phyloP scores from a whole-genome alignment of 2,113 vertebrate species.

The Nycticebus coucang region DNA sequence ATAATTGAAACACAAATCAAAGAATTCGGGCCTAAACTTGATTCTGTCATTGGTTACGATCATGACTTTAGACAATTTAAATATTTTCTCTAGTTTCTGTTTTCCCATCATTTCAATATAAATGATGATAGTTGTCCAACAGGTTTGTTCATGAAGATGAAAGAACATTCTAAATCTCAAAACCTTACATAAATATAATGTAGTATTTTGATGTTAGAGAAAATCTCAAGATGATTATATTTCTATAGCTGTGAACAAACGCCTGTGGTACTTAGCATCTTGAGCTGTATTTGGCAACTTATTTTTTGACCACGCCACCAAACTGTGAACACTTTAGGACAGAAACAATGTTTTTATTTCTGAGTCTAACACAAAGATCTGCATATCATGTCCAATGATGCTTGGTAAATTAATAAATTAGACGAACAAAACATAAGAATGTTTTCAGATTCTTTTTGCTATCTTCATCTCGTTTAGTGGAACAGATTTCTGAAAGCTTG shows the following conservation, averaged over 20 bases:
- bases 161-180: neutral
- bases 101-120: neutral
- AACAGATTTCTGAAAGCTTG: neutral
- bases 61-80: neutral
- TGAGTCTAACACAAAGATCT: neutral
- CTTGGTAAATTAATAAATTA: neutral
- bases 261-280: neutral
- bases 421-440: neutral
- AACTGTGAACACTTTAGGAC: neutral
- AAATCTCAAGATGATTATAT: slow-evolving; percentile 6
- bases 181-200: neutral
- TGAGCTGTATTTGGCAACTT: neutral
- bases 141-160: neutral
- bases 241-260: neutral
- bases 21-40: neutral
- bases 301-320: neutral
- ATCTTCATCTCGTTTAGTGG: neutral
- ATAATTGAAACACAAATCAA: neutral
- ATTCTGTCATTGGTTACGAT: neutral
- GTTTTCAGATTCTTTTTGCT: slow-evolving; percentile 11
- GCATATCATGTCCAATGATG: neutral
- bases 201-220: neutral
- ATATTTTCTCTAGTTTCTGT: neutral
- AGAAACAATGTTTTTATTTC: neutral
- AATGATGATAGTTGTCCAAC: neutral